A percentile compares a stretch with the other conserved stretches of the same genome.
Evolutionary conservation across 1,140 invertebrate species (phyloP).

Genomic region (Nasonia vitripennis): DNA sequence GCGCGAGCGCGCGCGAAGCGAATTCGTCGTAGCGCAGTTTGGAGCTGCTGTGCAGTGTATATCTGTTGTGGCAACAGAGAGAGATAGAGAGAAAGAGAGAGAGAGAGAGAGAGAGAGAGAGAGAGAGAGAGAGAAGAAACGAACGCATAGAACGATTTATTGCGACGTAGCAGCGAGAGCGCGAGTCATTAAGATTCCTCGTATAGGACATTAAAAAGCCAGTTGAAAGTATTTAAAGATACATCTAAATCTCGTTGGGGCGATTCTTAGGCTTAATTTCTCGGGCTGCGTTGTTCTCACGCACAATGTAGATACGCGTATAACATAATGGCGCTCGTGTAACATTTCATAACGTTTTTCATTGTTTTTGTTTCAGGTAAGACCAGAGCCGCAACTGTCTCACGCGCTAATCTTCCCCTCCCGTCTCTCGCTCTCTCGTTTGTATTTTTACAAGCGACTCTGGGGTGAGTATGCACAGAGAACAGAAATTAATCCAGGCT

Average conservation of each 20-base stretch:
- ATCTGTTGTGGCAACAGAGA: neutral
- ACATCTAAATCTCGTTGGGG: neutral
- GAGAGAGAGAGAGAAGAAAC: neutral
- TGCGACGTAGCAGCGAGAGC: neutral
- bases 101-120: too few species aligned
- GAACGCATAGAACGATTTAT: neutral
- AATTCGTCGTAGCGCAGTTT: neutral
- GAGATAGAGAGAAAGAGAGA: too few species aligned
- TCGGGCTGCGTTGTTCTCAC: neutral
- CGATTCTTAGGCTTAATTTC: conserved; percentile 15
- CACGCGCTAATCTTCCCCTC: too few species aligned
- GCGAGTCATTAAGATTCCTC: neutral
- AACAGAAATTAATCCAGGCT: neutral
- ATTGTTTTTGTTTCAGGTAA: conserved; percentile 62
- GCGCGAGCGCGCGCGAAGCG: neutral
- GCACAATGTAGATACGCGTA: neutral
- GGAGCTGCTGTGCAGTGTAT: neutral
- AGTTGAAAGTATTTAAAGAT: conserved; percentile 5
- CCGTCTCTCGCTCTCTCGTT: neutral
- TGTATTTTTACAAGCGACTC: neutral
- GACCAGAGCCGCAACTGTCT: neutral
- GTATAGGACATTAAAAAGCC: neutral
- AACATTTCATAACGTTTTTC: conserved; percentile 37
- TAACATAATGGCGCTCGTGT: neutral
- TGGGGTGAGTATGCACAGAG: neutral